phyloP scores from a whole-genome alignment of 2,888 invertebrate species.

The Oscheius onirici region DNA sequence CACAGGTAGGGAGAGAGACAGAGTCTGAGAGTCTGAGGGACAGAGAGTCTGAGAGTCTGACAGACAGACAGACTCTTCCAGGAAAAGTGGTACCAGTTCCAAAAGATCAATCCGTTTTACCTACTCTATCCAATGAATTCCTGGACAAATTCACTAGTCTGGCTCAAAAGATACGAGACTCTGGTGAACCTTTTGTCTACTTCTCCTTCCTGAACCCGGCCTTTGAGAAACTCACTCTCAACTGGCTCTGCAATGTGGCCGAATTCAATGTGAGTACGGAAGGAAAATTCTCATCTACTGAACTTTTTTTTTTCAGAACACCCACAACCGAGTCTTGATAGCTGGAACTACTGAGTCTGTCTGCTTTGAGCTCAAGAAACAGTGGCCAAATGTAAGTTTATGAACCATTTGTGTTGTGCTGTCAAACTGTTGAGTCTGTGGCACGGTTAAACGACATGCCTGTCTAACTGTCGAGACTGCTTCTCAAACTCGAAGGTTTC shows the following conservation, averaged over 20 bases:
- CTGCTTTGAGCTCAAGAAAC: conserved; percentile 43
- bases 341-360: conserved; percentile 50
- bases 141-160: not conserved
- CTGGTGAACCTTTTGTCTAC: conserved; percentile 37
- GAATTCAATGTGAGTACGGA: conserved; percentile 49
- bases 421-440: too few relatives aligned
- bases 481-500: too few relatives aligned
- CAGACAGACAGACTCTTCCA: conserved; percentile 5
- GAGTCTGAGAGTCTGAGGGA: too few relatives aligned
- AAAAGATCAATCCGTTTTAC: not conserved
- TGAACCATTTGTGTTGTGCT: too few relatives aligned
- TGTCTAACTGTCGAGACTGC: too few relatives aligned
- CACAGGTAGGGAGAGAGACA: not conserved
- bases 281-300: too few relatives aligned
- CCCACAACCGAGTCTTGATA: conserved; percentile 53
- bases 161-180: not conserved
- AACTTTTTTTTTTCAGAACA: conserved; percentile 29
- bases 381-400: not conserved
- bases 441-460: too few relatives aligned
- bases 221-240: conserved; percentile 63
- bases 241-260: conserved; percentile 68
- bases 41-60: too few relatives aligned
- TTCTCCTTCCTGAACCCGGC: conserved; percentile 60
- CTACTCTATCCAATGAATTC: not conserved
- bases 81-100: not conserved